Evolutionary conservation across 2,113 vertebrate species (phyloP).

Genomic region (Chlamydotis undulata): DNA sequence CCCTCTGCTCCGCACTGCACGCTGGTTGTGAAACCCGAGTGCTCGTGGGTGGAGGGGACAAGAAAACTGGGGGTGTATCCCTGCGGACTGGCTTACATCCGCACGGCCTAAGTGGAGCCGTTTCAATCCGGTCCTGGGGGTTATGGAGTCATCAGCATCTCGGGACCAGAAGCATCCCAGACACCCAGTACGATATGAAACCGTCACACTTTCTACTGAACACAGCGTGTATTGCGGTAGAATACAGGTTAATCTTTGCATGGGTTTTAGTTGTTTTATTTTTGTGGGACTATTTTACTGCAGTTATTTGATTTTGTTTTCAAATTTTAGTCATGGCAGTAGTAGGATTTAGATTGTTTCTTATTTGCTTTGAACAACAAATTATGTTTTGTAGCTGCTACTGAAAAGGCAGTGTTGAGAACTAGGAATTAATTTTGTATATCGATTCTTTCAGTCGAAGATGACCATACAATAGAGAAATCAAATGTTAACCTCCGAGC

Average conservation of each 20-base stretch:
- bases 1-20: accelerated
- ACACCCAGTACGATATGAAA: not conserved
- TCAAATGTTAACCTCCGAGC: not conserved
- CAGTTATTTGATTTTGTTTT: not conserved
- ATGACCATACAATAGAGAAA: not conserved
- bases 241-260: not conserved
- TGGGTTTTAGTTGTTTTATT: too few species aligned
- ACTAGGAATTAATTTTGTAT: not conserved
- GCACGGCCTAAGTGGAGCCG: accelerated
- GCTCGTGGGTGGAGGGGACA: not conserved
- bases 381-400: not conserved
- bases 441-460: not conserved
- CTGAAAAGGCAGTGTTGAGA: not conserved
- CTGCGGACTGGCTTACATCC: not conserved
- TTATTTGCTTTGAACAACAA: not conserved
- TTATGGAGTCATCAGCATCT: not conserved
- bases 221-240: not conserved
- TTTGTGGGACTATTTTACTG: not conserved
- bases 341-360: not conserved
- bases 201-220: not conserved
- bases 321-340: not conserved
- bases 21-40: not conserved
- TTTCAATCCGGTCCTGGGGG: too few species aligned
- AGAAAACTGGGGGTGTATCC: too few species aligned
- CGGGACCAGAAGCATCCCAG: not conserved